These are phyloP conservation scores for Apodemia zela DNA, from an alignment of 2,888 invertebrate species.

Conservation along the genomic window DNA sequence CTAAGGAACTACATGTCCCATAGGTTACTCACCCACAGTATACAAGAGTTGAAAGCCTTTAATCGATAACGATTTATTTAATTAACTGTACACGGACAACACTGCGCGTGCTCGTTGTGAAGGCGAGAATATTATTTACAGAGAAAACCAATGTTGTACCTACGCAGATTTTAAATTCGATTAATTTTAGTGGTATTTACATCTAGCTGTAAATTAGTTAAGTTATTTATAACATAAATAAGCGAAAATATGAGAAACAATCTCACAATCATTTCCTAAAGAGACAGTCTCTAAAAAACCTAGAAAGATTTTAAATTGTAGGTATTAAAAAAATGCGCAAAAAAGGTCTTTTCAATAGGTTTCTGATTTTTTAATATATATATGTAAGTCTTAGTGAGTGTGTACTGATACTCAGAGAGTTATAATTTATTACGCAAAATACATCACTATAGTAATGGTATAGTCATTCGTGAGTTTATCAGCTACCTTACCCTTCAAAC, in stretches of 20 bases:
- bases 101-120: conserved; percentile 25
- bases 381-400: no score
- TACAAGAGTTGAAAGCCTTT: conserved; percentile 32
- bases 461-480: no score
- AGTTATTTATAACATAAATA: neutral
- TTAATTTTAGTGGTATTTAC: conserved; percentile 1
- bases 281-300: no score
- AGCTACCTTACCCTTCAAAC: no score
- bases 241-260: neutral
- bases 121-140: conserved; percentile 5
- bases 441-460: no score
- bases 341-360: no score
- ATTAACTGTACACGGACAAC: conserved; percentile 36
- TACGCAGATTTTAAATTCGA: conserved; percentile 10
- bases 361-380: no score
- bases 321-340: no score
- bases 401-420: no score
- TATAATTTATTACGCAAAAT: no score
- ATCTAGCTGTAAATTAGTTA: neutral
- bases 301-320: no score
- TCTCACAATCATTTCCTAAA: no score
- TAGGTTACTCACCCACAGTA: conserved; percentile 34
- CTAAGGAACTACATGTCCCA: conserved; percentile 33
- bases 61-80: conserved; percentile 39
- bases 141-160: conserved; percentile 6